These are phyloP conservation scores for Hirtodrosophila histrioides DNA, from an alignment of 2,888 invertebrate species.

Conservation along the genomic window DNA sequence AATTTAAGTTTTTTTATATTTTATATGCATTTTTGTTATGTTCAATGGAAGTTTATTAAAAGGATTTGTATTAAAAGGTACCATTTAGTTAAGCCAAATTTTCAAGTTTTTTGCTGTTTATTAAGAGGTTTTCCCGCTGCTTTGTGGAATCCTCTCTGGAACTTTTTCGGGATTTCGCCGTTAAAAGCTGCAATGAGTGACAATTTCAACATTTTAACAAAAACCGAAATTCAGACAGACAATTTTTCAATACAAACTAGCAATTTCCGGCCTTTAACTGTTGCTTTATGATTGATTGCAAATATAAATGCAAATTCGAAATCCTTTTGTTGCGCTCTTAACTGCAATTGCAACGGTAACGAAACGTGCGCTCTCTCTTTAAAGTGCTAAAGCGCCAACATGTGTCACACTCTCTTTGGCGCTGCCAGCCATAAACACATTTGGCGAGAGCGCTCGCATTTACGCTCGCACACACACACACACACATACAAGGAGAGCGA, in stretches of 20 bases:
- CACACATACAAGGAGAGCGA: constrained; percentile 11
- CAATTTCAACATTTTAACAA: too few species aligned
- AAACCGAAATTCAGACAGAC: too few species aligned
- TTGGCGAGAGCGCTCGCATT: constrained; percentile 5
- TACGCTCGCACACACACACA: constrained; percentile 24
- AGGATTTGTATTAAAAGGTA: constrained; percentile 21
- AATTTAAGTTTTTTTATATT: constrained; percentile 36
- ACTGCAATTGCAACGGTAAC: constrained; percentile 3
- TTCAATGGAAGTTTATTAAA: constrained; percentile 34
- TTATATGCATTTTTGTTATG: constrained; percentile 34
- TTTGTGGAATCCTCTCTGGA: too few species aligned
- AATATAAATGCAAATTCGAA: too few species aligned
- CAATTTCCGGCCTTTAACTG: too few species aligned
- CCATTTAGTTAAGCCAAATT: too few species aligned
- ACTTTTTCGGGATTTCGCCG: too few species aligned
- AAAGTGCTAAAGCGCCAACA: constrained; percentile 13
- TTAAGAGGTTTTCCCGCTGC: too few species aligned
- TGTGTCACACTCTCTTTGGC: constrained; percentile 13
- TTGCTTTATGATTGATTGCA: too few species aligned
- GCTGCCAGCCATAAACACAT: constrained; percentile 9
- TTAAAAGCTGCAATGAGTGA: too few species aligned
- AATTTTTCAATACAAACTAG: too few species aligned
- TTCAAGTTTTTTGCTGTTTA: too few species aligned
- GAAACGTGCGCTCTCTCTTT: constrained; percentile 28
- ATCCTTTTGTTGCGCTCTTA: background rate